Conservation (phyloP, 2,797 vertebrate species). For the Chaetophractus vellerosus region DNA sequence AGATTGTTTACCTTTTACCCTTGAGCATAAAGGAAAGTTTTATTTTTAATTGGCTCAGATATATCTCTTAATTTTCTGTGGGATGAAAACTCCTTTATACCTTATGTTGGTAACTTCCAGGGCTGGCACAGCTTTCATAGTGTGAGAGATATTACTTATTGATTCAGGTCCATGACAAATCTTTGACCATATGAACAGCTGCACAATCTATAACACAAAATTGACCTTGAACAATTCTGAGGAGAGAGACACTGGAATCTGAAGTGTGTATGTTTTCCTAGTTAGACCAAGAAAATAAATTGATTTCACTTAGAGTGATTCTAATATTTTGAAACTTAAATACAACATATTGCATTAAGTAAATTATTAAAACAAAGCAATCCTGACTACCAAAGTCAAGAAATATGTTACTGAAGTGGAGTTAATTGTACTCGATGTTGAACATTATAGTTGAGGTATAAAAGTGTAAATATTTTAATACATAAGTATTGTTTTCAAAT, state of each 20-base stretch:
- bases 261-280: conserved; percentile 16
- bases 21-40: background rate
- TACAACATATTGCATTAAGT: background rate
- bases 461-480: background rate
- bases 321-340: conserved; percentile 49
- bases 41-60: conserved; percentile 2
- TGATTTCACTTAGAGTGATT: background rate
- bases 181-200: background rate
- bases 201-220: background rate
- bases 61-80: conserved; percentile 11
- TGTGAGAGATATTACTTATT: background rate
- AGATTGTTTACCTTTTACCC: background rate
- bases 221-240: conserved; percentile 4
- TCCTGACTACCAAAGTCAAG: background rate
- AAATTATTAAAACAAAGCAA: background rate
- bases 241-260: background rate
- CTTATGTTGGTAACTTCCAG: background rate
- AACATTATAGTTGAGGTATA: background rate
- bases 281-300: background rate
- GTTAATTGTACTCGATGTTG: background rate
- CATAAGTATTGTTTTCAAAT: background rate
- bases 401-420: background rate
- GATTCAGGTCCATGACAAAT: background rate
- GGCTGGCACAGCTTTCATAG: background rate
- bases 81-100: background rate